Percentiles rank a stretch among this genome's conserved stretches.
These are phyloP conservation scores for Hypselothyrea guttata DNA, from an alignment of 2,888 invertebrate species.

Conservation along the genomic window DNA sequence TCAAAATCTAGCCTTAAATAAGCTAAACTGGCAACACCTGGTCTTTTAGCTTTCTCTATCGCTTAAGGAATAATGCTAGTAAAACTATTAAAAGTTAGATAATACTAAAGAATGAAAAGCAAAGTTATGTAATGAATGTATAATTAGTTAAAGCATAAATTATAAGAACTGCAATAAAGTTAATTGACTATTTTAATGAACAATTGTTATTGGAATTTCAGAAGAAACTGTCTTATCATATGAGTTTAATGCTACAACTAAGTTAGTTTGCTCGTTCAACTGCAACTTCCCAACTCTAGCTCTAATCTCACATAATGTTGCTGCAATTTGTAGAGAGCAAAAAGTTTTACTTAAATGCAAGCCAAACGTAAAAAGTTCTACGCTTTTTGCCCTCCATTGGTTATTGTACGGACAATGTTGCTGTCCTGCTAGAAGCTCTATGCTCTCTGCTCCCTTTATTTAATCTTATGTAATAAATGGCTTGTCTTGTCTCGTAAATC, in stretches of 20 bases:
- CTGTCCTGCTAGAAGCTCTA: no score
- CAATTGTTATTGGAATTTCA: no score
- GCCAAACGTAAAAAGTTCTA: slow-evolving; percentile 16
- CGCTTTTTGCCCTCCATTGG: slow-evolving; percentile 23
- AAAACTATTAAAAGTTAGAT: slow-evolving; percentile 36
- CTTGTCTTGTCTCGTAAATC: slow-evolving; percentile 82
- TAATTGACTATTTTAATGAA: no score
- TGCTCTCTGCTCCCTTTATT: slow-evolving; percentile 62
- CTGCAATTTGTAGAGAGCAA: slow-evolving; percentile 69
- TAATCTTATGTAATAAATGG: slow-evolving; percentile 81
- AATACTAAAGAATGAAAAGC: slow-evolving; percentile 7
- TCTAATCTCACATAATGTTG: slow-evolving; percentile 76
- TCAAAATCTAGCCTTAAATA: no score
- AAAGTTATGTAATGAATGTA: background rate
- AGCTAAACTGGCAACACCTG: no score
- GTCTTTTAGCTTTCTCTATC: no score
- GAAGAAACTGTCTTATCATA: no score
- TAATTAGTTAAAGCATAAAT: background rate
- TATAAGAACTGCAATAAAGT: no score
- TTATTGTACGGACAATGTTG: background rate
- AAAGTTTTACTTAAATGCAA: slow-evolving; percentile 49
- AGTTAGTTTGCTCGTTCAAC: no score
- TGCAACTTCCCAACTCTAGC: slow-evolving; percentile 34
- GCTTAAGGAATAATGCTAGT: slow-evolving; percentile 20
- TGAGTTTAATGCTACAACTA: no score